Percentiles rank a stretch among this genome's conserved stretches.
Conservation (phyloP, 2,113 vertebrate genomes). For the Rhipidura dahli region DNA sequence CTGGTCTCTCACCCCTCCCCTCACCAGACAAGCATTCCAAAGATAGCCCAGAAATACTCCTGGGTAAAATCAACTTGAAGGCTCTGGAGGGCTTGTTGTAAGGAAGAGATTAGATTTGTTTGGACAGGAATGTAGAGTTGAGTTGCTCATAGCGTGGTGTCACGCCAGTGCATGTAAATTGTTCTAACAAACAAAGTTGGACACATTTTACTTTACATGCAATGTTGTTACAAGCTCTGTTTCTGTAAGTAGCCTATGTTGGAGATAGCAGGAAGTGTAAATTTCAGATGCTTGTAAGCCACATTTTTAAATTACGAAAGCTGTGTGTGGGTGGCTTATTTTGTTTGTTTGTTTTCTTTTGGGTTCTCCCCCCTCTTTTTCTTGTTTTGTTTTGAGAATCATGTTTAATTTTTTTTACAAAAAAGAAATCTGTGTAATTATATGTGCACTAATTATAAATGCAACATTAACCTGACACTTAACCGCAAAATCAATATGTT, state of each 20-base stretch:
- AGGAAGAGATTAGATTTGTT: constrained; percentile 61
- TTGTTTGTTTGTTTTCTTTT: background rate
- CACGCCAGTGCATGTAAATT: constrained; percentile 9
- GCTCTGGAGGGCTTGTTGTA: background rate
- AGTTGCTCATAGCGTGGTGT: background rate
- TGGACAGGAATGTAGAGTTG: constrained; percentile 29
- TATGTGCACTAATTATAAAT: background rate
- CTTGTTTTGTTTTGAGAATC: background rate
- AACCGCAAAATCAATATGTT: background rate
- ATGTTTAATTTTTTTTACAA: accelerated
- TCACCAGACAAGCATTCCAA: background rate
- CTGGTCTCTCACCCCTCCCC: background rate
- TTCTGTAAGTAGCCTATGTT: background rate
- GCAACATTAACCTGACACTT: background rate
- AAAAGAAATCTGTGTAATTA: background rate
- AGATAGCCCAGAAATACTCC: constrained; percentile 41
- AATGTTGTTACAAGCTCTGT: background rate
- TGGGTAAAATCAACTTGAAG: constrained; percentile 55
- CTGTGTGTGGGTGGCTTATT: background rate
- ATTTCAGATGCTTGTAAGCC: background rate
- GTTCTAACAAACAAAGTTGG: constrained; percentile 1
- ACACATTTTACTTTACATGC: background rate
- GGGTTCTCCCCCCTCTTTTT: background rate
- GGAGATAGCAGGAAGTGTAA: background rate
- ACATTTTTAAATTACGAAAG: background rate